These are phyloP conservation scores for Macrotus californicus DNA, from an alignment of 2,113 vertebrate species.

Conservation along the genomic window DNA sequence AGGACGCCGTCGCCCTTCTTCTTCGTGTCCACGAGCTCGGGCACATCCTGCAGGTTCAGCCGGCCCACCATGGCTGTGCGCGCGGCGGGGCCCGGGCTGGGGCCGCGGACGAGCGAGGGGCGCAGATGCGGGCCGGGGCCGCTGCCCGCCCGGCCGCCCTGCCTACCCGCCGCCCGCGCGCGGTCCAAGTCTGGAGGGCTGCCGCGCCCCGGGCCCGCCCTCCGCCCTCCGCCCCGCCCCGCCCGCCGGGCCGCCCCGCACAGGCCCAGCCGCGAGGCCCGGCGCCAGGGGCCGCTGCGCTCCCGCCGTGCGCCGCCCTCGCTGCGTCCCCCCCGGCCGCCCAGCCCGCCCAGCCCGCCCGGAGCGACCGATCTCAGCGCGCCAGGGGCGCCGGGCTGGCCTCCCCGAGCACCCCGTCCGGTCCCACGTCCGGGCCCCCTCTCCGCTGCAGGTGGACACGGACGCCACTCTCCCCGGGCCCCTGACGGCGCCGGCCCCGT, in stretches of 20 bases:
- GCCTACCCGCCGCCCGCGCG: background rate
- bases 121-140: constrained; percentile 44
- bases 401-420: background rate
- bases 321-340: constrained; percentile 79
- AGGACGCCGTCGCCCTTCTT: constrained; percentile 85
- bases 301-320: constrained; percentile 78
- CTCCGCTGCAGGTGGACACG: background rate
- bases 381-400: background rate
- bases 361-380: constrained; percentile 76
- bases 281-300: constrained; percentile 61
- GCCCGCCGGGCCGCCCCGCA: background rate
- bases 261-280: background rate
- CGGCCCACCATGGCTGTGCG: constrained; percentile 86
- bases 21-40: constrained; percentile 86
- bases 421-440: background rate
- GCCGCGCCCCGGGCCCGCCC: background rate
- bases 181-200: background rate
- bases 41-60: constrained; percentile 86
- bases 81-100: background rate
- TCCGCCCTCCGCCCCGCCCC: background rate
- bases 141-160: constrained; percentile 49
- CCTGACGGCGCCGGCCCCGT: background rate
- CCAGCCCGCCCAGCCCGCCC: constrained; percentile 52
- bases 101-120: background rate
- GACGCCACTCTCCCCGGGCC: background rate